Evolutionary conservation across 1,140 invertebrate genomes (phyloP).

Genomic region (Galleria mellonella): DNA sequence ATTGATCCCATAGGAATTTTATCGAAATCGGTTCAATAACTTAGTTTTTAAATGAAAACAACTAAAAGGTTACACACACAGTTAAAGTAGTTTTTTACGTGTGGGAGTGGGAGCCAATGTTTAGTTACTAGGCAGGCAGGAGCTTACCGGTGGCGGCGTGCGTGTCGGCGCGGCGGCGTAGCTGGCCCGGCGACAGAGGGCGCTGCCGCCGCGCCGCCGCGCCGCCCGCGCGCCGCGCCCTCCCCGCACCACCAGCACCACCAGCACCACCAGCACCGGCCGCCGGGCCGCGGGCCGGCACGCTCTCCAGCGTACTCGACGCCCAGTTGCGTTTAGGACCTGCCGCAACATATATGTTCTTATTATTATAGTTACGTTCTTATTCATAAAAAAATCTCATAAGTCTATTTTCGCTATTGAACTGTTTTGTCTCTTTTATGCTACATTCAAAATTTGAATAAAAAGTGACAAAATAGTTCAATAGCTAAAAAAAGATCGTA

Average conservation of each 20-base stretch:
- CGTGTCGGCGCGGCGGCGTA: conserved; percentile 10
- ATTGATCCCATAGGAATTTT: no score
- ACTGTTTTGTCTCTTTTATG: no score
- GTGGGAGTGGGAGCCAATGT: no score
- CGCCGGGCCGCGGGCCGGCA: conserved; percentile 1
- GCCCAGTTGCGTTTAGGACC: conserved; percentile 45
- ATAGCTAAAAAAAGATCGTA: no score
- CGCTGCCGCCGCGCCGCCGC: neutral
- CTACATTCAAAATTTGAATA: no score
- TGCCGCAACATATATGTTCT: conserved; percentile 2
- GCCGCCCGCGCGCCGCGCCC: conserved; percentile 1
- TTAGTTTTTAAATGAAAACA: no score
- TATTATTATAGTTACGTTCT: neutral
- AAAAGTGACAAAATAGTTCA: no score
- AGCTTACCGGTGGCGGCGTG: conserved; percentile 21
- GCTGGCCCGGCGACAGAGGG: conserved; percentile 3
- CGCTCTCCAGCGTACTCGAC: neutral
- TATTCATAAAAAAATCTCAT: neutral
- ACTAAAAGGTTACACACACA: no score
- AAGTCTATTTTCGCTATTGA: no score
- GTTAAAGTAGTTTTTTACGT: no score
- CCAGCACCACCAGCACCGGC: neutral
- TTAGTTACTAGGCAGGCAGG: no score
- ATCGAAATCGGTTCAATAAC: no score
- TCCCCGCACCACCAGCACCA: neutral